Evolutionary conservation across 2,888 invertebrate genomes (phyloP).

Genomic region (Drosophila mimetica): DNA sequence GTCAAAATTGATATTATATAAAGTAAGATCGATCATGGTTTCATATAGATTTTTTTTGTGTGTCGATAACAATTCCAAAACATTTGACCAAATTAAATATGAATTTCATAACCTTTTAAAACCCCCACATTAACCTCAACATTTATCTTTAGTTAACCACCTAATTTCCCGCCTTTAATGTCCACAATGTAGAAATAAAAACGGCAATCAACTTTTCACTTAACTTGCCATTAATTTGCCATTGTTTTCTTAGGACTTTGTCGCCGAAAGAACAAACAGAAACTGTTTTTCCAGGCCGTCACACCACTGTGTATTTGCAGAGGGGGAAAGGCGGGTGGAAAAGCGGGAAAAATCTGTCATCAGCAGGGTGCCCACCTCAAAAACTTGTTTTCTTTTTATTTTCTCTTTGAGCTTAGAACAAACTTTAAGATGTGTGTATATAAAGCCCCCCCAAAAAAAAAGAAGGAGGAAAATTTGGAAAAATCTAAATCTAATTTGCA

Average conservation of each 20-base stretch:
- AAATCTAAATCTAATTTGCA: slow-evolving; percentile 68
- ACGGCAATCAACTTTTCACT: slow-evolving; percentile 40
- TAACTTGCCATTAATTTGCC: slow-evolving; percentile 44
- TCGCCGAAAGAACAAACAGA: slow-evolving; percentile 35
- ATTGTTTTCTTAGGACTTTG: slow-evolving; percentile 44
- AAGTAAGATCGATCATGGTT: no score
- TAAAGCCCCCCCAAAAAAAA: neutral
- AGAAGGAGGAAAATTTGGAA: slow-evolving; percentile 7
- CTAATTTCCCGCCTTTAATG: slow-evolving; percentile 11
- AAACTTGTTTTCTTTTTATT: slow-evolving; percentile 11
- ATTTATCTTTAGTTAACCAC: neutral
- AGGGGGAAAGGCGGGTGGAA: neutral
- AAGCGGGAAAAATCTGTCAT: slow-evolving; percentile 37
- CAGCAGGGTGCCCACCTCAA: slow-evolving; percentile 27
- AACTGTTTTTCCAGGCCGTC: slow-evolving; percentile 28
- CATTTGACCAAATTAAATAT: no score
- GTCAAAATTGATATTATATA: no score
- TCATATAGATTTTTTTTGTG: no score
- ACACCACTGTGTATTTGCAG: slow-evolving; percentile 7
- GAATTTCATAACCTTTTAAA: neutral
- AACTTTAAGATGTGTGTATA: slow-evolving; percentile 24
- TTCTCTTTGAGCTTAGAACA: slow-evolving; percentile 11
- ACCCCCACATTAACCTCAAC: neutral
- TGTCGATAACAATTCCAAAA: no score
- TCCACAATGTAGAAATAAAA: neutral